These are phyloP conservation scores for Oscheius sp. DNA, from an alignment of 2,888 invertebrate genomes.

Conservation along the genomic window DNA sequence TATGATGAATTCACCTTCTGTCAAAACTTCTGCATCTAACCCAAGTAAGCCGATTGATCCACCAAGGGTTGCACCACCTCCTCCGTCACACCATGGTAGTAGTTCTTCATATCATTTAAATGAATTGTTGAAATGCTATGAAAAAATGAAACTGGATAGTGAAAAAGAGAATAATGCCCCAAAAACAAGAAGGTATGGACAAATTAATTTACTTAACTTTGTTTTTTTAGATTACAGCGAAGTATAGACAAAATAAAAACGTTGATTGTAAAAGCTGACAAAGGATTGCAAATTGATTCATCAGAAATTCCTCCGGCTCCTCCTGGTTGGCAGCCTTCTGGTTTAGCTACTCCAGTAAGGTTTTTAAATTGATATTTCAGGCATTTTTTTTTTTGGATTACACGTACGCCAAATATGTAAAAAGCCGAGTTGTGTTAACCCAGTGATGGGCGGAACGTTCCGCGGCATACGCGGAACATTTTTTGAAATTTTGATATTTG, in stretches of 20 bases:
- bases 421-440: no score
- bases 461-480: no score
- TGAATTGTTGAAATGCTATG: constrained; percentile 42
- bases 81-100: background rate
- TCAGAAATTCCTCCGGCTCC: constrained; percentile 51
- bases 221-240: constrained; percentile 35
- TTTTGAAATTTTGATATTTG: no score
- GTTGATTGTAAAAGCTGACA: constrained; percentile 34
- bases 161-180: constrained; percentile 39
- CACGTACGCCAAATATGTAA: no score
- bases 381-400: no score
- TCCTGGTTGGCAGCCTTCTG: constrained; percentile 31
- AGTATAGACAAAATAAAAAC: constrained; percentile 45
- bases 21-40: background rate
- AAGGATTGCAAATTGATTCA: constrained; percentile 41
- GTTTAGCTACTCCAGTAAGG: background rate
- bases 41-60: constrained; percentile 13
- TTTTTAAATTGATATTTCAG: no score
- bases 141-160: constrained; percentile 37
- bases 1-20: constrained; percentile 19
- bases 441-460: no score
- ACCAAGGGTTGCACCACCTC: constrained; percentile 2
- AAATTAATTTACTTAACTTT: background rate
- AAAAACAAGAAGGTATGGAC: constrained; percentile 43
- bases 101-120: constrained; percentile 11